phyloP scores from a whole-genome alignment of 2,113 vertebrate species.

The Murina feae region DNA sequence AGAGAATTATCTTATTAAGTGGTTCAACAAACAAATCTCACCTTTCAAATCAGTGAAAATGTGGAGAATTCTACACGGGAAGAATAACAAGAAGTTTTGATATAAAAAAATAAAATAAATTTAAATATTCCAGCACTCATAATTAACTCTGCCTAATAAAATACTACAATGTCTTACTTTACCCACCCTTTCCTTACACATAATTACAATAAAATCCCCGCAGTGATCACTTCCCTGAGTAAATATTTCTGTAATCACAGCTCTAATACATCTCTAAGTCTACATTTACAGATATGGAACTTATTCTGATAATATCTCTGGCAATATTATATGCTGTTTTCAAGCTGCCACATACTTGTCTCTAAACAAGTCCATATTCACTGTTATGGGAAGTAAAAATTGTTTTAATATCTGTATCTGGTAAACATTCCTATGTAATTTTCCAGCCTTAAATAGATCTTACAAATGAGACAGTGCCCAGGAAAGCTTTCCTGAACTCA shows the following conservation, averaged over 20 bases:
- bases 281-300: not conserved
- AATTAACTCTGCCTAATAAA: not conserved
- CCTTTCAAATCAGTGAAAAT: not conserved
- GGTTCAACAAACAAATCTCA: not conserved
- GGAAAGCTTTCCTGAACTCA: not conserved
- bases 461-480: not conserved
- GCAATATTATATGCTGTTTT: not conserved
- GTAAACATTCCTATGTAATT: not conserved
- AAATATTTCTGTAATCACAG: not conserved
- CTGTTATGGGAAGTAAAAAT: not conserved
- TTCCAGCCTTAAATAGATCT: not conserved
- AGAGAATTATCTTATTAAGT: not conserved
- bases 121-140: not conserved
- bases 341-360: not conserved
- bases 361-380: not conserved
- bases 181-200: not conserved
- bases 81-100: not conserved
- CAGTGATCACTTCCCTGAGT: not conserved
- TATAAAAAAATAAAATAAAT: constrained; percentile 14
- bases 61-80: not conserved
- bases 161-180: not conserved
- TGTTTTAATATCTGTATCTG: not conserved
- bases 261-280: not conserved
- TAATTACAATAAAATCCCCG: not conserved
- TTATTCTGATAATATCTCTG: not conserved